Evolutionary conservation across 2,888 invertebrate species (phyloP).

Genomic region (Cryptops parisi): DNA sequence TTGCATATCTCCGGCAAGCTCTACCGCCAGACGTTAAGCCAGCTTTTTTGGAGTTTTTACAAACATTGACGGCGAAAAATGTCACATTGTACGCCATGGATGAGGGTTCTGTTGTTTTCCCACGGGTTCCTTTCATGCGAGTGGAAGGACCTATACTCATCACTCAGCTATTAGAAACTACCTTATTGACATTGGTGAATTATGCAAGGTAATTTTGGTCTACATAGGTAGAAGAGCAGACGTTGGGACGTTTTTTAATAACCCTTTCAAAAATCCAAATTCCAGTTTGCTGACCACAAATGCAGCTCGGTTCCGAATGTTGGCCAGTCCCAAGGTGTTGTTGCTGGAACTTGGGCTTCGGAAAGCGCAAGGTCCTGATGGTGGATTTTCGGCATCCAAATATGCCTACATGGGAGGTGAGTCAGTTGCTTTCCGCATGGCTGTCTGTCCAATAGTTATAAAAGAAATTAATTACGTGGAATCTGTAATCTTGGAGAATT

Average conservation of each 20-base stretch:
- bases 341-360: slow-evolving; percentile 90
- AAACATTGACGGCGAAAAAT: slow-evolving; percentile 62
- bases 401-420: slow-evolving; percentile 83
- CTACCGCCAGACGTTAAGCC: slow-evolving; percentile 71
- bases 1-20: slow-evolving; percentile 71
- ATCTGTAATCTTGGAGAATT: neutral
- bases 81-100: slow-evolving; percentile 79
- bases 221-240: too few species aligned
- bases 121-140: slow-evolving; percentile 84
- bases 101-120: slow-evolving; percentile 94
- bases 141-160: slow-evolving; percentile 93
- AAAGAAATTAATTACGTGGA: neutral
- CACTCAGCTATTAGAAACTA: slow-evolving; percentile 90
- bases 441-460: too few species aligned
- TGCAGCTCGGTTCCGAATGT: slow-evolving; percentile 90
- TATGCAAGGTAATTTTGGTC: slow-evolving; percentile 63
- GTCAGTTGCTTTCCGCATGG: too few species aligned
- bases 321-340: slow-evolving; percentile 74
- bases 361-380: slow-evolving; percentile 96
- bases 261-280: too few species aligned
- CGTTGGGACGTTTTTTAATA: too few species aligned
- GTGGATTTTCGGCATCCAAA: slow-evolving; percentile 92
- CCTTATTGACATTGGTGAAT: slow-evolving; percentile 87
- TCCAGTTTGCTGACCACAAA: slow-evolving; percentile 91
- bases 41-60: slow-evolving; percentile 76